Evolutionary conservation across 2,113 vertebrate genomes (phyloP).

Genomic region (Elephas maximus): DNA sequence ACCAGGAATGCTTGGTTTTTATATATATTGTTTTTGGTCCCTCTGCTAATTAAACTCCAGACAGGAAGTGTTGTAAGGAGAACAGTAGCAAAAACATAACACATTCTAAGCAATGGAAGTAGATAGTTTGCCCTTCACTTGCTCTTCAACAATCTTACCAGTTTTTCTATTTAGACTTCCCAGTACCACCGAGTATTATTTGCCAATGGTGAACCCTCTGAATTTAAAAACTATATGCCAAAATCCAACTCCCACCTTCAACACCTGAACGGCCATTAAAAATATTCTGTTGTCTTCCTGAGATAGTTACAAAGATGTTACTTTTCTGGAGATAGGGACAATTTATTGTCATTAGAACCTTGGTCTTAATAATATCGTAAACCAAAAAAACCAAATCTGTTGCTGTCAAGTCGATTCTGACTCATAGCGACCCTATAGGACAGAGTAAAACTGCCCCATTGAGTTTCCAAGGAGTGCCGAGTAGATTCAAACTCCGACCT

Average conservation of each 20-base stretch:
- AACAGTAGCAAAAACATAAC: neutral
- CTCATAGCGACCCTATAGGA: too few species aligned
- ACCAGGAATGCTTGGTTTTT: conserved; percentile 1
- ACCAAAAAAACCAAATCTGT: too few species aligned
- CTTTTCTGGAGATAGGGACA: neutral
- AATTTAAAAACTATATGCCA: neutral
- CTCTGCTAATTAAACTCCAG: neutral
- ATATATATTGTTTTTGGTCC: neutral
- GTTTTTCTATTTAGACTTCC: neutral
- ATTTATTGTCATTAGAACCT: conserved; percentile 4
- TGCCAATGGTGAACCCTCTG: neutral
- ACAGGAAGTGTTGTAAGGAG: neutral
- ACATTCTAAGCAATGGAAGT: neutral
- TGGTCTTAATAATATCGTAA: neutral
- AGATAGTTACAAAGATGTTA: neutral
- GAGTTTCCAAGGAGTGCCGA: too few species aligned
- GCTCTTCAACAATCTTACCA: neutral
- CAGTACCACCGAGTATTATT: neutral
- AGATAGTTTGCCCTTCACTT: neutral
- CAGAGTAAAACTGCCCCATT: too few species aligned
- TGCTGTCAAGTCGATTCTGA: too few species aligned
- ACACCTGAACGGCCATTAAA: neutral
- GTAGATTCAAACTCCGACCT: too few species aligned
- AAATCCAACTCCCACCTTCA: neutral
- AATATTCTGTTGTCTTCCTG: neutral